Base-by-base conservation (phyloP, 2,113 vertebrate species). In the Semnornis frantzii region DNA sequence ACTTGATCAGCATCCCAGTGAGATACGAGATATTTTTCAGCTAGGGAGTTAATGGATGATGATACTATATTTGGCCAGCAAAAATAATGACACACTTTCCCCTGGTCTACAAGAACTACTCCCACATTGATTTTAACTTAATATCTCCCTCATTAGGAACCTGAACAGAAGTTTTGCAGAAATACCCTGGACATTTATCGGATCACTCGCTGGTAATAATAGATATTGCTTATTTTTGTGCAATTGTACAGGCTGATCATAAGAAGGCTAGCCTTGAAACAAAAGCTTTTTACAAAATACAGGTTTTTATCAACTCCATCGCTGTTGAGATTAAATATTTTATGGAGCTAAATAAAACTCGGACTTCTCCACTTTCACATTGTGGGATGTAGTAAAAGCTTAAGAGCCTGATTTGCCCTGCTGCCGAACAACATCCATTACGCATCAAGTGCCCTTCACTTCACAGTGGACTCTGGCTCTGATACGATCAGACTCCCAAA, bases 101-200 rank as follows among this genome's bases (percentile, higher is more conserved):
- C 62, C 74, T 96, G 92, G 92, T 94, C 96, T 96, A 88, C 85
- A 91, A 95, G 94, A 94, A 96, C 92, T 94, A 95, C 95, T 96
- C 95, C 92, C 95, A 92, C 95, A 97, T 96, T 97, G 96, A 97
- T 97, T 97, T 96, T 94, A 95, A 92, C 95, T 95, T 97, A 95
- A 95, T 95, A 96, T 97, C 86, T 95, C 95, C 81, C 92, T 95
- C 95, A 96, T 97, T 96, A 97, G 91, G 89, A 95, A 96, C 89
- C 94, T 94, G 80, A 88, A 92, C 91, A 96, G 91, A 96, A 96
- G 85, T 96, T 96, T 97, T 95, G 94, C 94, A 93, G 92, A 93
- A 96, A 93, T 95, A 94, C 95, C 87, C 95, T 90, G 88, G 94
- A 90, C 92, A 80, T 57, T 96, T 96, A 97, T 78, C 91, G 95